A percentile compares a stretch with the other conserved stretches of the same genome.
Conservation (phyloP, 2,797 vertebrate species). For the Notolepis coatsorum region DNA sequence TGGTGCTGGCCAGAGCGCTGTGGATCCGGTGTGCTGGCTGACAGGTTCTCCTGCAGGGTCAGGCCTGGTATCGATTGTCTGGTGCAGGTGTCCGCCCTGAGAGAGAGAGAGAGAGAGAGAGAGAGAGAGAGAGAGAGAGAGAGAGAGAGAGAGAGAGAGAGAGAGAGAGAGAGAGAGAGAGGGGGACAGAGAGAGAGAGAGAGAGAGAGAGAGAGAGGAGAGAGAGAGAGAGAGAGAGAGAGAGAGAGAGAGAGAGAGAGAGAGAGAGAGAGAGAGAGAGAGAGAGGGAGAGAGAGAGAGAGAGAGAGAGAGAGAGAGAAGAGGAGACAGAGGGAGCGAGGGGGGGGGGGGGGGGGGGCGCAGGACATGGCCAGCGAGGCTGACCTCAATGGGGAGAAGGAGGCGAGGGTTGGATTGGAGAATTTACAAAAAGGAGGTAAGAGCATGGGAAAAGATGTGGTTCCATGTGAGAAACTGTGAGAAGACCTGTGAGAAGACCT, state of each 20-base stretch:
- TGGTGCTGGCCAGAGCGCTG: constrained; percentile 19
- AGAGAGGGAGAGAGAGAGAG: neutral
- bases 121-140: constrained; percentile 28
- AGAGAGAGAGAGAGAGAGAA: neutral
- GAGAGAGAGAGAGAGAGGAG: constrained; percentile 1
- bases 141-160: constrained; percentile 38
- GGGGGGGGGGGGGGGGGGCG: too few relatives aligned
- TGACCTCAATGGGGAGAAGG: too few relatives aligned
- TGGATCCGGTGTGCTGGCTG: constrained; percentile 49
- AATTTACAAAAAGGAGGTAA: too few relatives aligned
- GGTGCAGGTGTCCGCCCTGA: constrained; percentile 66
- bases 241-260: neutral
- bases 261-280: neutral
- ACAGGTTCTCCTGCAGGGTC: constrained; percentile 50
- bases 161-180: constrained; percentile 23
- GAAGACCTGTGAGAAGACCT: too few relatives aligned
- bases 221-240: constrained; percentile 19
- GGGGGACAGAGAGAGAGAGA: constrained; percentile 1
- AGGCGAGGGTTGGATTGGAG: too few relatives aligned
- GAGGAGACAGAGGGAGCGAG: too few relatives aligned
- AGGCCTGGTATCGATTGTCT: constrained; percentile 62
- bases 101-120: constrained; percentile 37
- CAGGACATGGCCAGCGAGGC: too few relatives aligned
- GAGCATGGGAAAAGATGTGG: too few relatives aligned
- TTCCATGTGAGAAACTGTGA: too few relatives aligned